Percentiles rank a stretch among this genome's conserved stretches.
These are phyloP conservation scores for Cyanoderma ruficeps DNA, from an alignment of 2,113 vertebrate genomes.

Conservation along the genomic window DNA sequence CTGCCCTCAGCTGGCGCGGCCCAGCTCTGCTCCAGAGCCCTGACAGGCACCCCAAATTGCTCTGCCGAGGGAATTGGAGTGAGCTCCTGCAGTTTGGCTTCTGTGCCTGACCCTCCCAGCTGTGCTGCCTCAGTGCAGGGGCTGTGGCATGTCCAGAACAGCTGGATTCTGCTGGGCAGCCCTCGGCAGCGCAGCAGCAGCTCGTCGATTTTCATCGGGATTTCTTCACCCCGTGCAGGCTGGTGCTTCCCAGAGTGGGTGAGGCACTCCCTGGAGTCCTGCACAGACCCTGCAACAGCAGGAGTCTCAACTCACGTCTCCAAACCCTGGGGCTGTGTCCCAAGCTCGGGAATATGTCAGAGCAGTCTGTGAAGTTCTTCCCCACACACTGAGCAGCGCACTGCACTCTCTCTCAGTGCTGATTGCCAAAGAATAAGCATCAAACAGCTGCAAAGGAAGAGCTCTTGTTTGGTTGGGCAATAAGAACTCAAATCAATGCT, in stretches of 20 bases:
- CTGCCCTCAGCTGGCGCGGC: not conserved
- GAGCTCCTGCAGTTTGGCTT: not conserved
- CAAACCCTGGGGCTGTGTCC: not conserved
- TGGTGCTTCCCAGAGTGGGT: rapidly evolving
- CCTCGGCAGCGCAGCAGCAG: no score
- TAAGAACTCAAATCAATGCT: not conserved
- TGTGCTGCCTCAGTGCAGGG: not conserved
- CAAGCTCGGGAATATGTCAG: not conserved
- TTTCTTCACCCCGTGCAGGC: not conserved
- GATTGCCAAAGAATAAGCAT: not conserved
- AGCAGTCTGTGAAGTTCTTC: not conserved
- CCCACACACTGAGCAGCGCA: no score
- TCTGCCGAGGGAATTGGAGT: not conserved
- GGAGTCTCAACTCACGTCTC: not conserved
- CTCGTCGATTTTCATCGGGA: rapidly evolving
- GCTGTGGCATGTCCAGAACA: rapidly evolving
- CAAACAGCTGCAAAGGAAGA: not conserved
- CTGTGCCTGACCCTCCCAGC: not conserved
- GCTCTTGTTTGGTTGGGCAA: not conserved
- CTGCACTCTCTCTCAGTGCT: not conserved
- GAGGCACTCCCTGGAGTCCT: not conserved
- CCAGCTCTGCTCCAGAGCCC: not conserved
- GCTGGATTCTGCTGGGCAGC: not conserved
- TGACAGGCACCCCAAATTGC: not conserved
- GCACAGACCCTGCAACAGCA: not conserved